These are phyloP conservation scores for Pseudochaenichthys georgianus DNA, from an alignment of 2,797 vertebrate species.

Conservation along the genomic window DNA sequence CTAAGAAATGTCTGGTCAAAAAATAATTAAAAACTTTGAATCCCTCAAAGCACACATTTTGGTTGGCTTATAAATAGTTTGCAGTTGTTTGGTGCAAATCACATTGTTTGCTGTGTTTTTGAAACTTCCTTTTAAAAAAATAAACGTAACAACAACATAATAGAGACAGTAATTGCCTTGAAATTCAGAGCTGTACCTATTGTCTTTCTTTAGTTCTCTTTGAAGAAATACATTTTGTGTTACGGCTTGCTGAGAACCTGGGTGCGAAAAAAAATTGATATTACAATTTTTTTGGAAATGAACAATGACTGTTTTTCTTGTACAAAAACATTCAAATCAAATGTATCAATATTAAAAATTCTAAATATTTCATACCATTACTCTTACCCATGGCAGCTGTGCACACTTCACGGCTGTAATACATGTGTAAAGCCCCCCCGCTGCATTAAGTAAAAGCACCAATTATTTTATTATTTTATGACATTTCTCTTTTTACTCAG, in stretches of 20 bases:
- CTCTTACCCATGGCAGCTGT: background rate
- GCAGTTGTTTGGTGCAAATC: conserved; percentile 7
- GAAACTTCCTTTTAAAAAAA: conserved; percentile 12
- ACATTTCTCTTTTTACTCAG: background rate
- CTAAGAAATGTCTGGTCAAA: background rate
- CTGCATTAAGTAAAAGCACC: background rate
- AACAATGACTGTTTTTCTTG: background rate
- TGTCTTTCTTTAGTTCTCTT: background rate
- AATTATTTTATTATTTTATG: background rate
- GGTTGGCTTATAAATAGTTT: too few relatives aligned
- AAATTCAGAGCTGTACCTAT: background rate
- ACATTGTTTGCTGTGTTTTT: conserved; percentile 16
- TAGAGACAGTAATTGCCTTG: conserved; percentile 4
- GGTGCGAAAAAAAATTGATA: too few relatives aligned
- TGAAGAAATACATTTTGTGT: background rate
- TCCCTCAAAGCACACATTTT: too few relatives aligned
- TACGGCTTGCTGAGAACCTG: too few relatives aligned
- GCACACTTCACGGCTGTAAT: too few relatives aligned
- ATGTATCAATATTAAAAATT: background rate
- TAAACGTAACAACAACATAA: conserved; percentile 5
- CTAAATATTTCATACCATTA: too few relatives aligned
- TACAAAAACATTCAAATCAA: background rate
- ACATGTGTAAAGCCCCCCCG: too few relatives aligned
- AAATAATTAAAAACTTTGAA: background rate
- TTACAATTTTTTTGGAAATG: background rate